Evolutionary conservation across 2,888 invertebrate genomes (phyloP).

Genomic region (Crioceris asparagi): DNA sequence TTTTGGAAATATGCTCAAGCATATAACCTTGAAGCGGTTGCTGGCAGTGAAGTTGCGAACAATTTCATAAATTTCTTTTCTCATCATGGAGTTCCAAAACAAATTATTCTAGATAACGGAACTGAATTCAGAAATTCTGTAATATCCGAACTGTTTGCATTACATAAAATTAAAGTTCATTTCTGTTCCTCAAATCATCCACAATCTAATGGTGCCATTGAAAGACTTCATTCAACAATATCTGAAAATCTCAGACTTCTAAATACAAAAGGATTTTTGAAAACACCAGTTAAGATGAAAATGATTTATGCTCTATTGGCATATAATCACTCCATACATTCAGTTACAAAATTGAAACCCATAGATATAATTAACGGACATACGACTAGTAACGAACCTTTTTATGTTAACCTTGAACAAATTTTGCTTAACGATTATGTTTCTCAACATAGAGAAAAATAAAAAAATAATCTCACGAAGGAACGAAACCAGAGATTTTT

Average conservation of each 20-base stretch:
- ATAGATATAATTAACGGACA: constrained; percentile 7
- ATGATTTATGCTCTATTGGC: constrained; percentile 5
- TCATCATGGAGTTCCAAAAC: constrained; percentile 15
- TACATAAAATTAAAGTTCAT: too few relatives aligned
- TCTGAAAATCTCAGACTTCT: too few relatives aligned
- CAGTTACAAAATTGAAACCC: constrained; percentile 5
- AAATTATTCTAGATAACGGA: constrained; percentile 17
- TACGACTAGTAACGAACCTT: constrained; percentile 4
- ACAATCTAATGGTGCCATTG: too few relatives aligned
- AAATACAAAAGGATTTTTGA: too few relatives aligned
- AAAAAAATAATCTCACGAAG: not conserved
- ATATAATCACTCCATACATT: constrained; percentile 7
- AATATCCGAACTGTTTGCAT: too few relatives aligned
- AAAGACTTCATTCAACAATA: too few relatives aligned
- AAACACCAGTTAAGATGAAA: too few relatives aligned
- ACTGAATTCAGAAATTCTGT: constrained; percentile 18
- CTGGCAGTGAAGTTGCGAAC: constrained; percentile 11
- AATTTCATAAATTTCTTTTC: constrained; percentile 14
- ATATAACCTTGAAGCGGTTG: constrained; percentile 7
- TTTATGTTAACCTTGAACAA: constrained; percentile 2
- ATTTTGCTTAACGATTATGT: constrained; percentile 3
- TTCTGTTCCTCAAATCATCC: too few relatives aligned
- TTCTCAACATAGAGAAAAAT: constrained; percentile 3
- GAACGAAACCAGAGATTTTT: not conserved
- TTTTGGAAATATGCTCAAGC: constrained; percentile 19